phyloP scores from a whole-genome alignment of 1,140 invertebrate species.

The Protaetia brevitarsis region DNA sequence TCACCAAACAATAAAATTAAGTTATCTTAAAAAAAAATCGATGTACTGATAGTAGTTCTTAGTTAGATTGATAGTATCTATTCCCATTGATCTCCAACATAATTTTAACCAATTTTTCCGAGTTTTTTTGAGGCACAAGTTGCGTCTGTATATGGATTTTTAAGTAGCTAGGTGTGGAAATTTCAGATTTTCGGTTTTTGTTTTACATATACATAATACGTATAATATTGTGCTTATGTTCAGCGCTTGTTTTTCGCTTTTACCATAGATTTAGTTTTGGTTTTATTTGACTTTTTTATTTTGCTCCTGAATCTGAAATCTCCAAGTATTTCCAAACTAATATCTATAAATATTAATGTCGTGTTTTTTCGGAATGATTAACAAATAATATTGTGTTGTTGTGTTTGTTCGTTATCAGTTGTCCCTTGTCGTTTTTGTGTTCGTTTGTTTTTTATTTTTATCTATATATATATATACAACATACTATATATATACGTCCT shows the following conservation, averaged over 20 bases:
- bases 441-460: conserved; percentile 31
- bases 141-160: conserved; percentile 16
- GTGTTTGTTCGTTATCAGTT: conserved; percentile 40
- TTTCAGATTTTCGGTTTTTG: conserved; percentile 16
- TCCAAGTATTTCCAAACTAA: conserved; percentile 21
- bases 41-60: conserved; percentile 10
- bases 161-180: conserved; percentile 22
- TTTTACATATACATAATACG: conserved; percentile 19
- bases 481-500: conserved; percentile 4
- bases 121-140: neutral
- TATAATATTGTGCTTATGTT: conserved; percentile 14
- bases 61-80: neutral
- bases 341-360: conserved; percentile 26
- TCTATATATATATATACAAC: conserved; percentile 25
- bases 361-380: conserved; percentile 40
- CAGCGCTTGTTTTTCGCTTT: conserved; percentile 7
- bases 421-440: conserved; percentile 41
- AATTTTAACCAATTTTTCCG: neutral
- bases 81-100: neutral
- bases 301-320: conserved; percentile 2
- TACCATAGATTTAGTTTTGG: conserved; percentile 3
- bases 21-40: conserved; percentile 16
- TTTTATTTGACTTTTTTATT: conserved; percentile 12
- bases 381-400: conserved; percentile 32
- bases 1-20: too few species aligned